Evolutionary conservation across 2,797 vertebrate genomes (phyloP).

Genomic region (Labeo calbasu): DNA sequence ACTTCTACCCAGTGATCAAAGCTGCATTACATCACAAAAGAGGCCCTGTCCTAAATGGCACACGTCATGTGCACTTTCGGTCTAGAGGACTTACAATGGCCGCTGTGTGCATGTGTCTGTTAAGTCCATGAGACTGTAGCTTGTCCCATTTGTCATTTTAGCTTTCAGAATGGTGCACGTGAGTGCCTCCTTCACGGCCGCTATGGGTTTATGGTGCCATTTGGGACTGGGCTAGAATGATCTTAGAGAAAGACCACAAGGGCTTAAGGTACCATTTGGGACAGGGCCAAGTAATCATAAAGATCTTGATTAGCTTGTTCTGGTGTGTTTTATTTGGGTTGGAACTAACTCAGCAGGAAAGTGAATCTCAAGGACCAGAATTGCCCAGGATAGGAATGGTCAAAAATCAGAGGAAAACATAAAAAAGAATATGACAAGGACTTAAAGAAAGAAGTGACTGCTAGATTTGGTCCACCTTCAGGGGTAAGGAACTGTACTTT

Average conservation of each 20-base stretch:
- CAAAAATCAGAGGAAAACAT: neutral
- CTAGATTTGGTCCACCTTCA: constrained; percentile 78
- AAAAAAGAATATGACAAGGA: neutral
- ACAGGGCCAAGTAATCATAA: neutral
- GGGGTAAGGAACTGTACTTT: constrained; percentile 94
- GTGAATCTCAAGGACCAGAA: neutral
- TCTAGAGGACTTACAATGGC: no score
- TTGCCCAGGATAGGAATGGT: neutral
- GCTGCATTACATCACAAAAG: neutral
- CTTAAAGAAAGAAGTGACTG: constrained; percentile 50
- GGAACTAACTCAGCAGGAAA: neutral
- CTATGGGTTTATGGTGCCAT: neutral
- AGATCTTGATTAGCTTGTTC: constrained; percentile 66
- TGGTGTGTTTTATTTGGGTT: neutral
- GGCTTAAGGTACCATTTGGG: neutral
- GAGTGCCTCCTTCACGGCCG: no score
- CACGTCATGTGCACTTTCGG: no score
- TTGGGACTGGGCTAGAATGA: neutral
- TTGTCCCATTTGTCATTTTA: no score
- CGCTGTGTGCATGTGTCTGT: no score
- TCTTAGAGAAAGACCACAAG: neutral
- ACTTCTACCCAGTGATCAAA: no score
- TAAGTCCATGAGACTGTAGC: no score
- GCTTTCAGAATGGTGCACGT: no score
- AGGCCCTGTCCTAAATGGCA: no score